These are phyloP conservation scores for Copsychus sechellarum DNA, from an alignment of 2,113 vertebrate species.

Conservation along the genomic window DNA sequence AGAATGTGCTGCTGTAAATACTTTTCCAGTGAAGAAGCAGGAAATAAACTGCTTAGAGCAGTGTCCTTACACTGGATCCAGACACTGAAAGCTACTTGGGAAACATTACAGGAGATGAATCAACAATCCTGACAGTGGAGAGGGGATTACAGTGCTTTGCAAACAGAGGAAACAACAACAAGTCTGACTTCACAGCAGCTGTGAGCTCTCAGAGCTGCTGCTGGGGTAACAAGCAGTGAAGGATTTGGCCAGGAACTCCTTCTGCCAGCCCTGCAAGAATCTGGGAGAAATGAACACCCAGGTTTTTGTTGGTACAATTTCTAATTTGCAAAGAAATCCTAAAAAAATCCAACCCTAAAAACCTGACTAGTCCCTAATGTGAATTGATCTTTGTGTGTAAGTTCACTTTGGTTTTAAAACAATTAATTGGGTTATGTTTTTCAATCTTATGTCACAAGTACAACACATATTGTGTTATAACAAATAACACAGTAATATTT, in stretches of 20 bases:
- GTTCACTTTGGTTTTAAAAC: neutral
- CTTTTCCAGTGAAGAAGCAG: neutral
- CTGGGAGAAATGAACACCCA: neutral
- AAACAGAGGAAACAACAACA: neutral
- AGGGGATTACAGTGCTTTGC: neutral
- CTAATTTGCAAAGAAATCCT: neutral
- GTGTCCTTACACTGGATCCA: neutral
- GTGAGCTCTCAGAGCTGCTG: neutral
- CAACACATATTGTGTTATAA: neutral
- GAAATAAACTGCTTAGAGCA: neutral
- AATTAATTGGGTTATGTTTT: neutral
- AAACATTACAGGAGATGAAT: neutral
- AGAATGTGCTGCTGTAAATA: neutral
- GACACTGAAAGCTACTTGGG: neutral
- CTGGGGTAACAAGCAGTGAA: neutral
- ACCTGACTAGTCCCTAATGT: too few species aligned
- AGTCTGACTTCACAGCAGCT: neutral
- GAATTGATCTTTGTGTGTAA: neutral
- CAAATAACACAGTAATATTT: neutral
- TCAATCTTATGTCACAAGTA: neutral
- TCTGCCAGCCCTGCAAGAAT: neutral
- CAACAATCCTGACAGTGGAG: neutral
- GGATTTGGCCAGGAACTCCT: neutral
- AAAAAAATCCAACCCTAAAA: neutral
- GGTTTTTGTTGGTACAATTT: neutral